Base-by-base conservation (phyloP, 1,140 invertebrate genomes). In the Dendrolimus kikuchii region DNA sequence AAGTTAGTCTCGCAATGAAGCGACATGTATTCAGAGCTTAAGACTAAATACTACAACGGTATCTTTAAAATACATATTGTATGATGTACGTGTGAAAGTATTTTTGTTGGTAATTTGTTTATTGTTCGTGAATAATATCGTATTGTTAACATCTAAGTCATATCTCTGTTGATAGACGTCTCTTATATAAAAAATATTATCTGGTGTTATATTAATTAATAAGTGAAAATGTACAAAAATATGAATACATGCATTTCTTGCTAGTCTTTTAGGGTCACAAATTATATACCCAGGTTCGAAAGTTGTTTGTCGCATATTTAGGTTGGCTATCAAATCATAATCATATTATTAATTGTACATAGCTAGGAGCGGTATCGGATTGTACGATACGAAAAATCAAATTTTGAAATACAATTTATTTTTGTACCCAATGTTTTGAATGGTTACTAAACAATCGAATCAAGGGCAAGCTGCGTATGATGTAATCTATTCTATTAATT, bases 191-290 rank as follows among this genome's bases (percentile, higher is more conserved):
- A 2, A 23, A 23, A 23, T 76, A 80, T 77, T 81, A 81, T 71
- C 71, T 77, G 73, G 71, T 81, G 82, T 86, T 86, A 84, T 80
- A 66, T 71, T 84, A 84, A 75, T 86, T 23, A 61, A 64, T 86
- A 86, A 80, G 81, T 69, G 65, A 79, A 75, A 78, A 75, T 86
- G 82, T 84, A 86, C 77, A 84, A 84, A 83, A 80, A 76, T 76
- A 80, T 74, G 59, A 75, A 74, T 71, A 78, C 64, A 74, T 86
- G 81, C 82, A 84, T 86, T 86, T 84, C 76, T 76, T 73, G 77
- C 81, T 84, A 86, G 82, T 86, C 82, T 76, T 60, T 68, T 83
- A 80, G 78, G 75, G 80, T 82, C 82, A 81, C 72, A 66, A 69
- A 71, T 68, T 63, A 66, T 53, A 56, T 60, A 40, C 50, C 47